These are phyloP conservation scores for Rhinopomastus cyanomelas DNA, from an alignment of 2,113 vertebrate genomes.

Conservation along the genomic window DNA sequence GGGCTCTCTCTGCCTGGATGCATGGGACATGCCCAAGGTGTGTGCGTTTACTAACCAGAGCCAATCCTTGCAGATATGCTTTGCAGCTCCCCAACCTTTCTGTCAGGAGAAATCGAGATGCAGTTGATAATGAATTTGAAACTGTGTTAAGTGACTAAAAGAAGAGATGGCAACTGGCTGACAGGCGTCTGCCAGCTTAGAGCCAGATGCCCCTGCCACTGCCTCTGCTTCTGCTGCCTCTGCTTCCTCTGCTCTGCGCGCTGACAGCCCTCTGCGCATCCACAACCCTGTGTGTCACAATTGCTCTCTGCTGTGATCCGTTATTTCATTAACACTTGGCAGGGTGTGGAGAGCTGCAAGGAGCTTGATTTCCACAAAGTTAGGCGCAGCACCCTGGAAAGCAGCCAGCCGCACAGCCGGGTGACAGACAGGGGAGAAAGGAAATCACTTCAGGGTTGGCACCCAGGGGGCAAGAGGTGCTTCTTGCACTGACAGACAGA, in stretches of 20 bases:
- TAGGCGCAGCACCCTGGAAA: not conserved
- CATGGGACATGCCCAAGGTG: not conserved
- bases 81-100: not conserved
- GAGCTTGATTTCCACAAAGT: not conserved
- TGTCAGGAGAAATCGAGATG: not conserved
- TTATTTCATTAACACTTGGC: slow-evolving; percentile 5
- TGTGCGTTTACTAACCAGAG: not conserved
- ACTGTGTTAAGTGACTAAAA: not conserved
- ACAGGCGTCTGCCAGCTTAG: not conserved
- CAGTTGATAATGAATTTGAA: not conserved
- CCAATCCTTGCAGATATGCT: not conserved
- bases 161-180: not conserved
- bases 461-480: not conserved
- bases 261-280: not conserved
- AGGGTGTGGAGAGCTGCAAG: not conserved
- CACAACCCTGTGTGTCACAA: accelerated
- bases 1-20: not conserved
- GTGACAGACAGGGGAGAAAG: accelerated
- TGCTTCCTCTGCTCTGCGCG: not conserved
- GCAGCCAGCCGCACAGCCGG: not conserved
- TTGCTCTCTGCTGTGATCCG: not conserved
- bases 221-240: not conserved
- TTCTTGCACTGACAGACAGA: not conserved
- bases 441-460: not conserved
- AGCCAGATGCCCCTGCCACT: not conserved